Evolutionary conservation across 2,888 invertebrate species (phyloP).

Genomic region (Cephalotes varians): DNA sequence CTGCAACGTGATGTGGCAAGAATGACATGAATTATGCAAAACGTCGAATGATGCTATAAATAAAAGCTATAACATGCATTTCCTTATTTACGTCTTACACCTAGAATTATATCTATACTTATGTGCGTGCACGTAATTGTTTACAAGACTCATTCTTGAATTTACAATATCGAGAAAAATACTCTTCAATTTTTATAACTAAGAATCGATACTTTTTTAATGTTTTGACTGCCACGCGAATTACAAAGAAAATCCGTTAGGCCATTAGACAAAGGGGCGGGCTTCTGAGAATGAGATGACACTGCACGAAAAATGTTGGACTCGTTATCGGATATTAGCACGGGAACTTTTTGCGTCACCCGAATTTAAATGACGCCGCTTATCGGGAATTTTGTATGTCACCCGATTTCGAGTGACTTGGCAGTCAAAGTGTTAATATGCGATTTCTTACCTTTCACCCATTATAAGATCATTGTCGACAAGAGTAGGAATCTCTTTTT

Average conservation of each 20-base stretch:
- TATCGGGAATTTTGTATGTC: no score
- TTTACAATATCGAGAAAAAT: background rate
- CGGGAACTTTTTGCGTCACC: no score
- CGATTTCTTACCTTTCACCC: conserved; percentile 88
- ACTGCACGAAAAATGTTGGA: no score
- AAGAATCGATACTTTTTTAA: no score
- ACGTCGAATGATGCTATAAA: conserved; percentile 8
- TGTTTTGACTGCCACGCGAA: no score
- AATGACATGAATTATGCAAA: conserved; percentile 30
- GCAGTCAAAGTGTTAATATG: no score
- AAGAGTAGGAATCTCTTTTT: conserved; percentile 92
- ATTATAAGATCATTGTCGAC: conserved; percentile 93
- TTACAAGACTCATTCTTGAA: background rate
- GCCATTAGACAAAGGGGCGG: no score
- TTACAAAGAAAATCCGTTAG: no score
- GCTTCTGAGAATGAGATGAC: no score
- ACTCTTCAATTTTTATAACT: background rate
- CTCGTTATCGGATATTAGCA: no score
- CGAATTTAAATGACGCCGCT: no score
- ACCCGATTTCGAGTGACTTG: no score
- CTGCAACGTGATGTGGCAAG: conserved; percentile 82
- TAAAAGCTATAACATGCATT: background rate
- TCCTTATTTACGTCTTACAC: background rate
- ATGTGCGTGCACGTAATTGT: background rate
- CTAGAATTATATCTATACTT: background rate